Evolutionary conservation across 2,888 invertebrate species (phyloP).

Genomic region (Acheta domesticus): DNA sequence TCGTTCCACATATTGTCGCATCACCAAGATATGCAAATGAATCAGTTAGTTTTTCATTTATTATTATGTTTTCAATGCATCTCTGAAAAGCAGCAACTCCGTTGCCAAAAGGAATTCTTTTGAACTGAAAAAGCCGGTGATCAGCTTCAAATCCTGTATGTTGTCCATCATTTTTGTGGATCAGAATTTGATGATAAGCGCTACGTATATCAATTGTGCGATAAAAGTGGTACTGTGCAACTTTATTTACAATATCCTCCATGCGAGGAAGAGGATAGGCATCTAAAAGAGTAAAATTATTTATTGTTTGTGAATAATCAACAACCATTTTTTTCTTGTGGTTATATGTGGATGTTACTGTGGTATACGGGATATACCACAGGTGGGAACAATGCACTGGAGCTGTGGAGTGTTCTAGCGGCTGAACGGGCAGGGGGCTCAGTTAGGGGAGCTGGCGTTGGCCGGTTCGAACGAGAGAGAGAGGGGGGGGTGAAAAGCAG

Average conservation of each 20-base stretch:
- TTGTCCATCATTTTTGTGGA: slow-evolving; percentile 31
- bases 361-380: too few relatives aligned
- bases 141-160: slow-evolving; percentile 35
- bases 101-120: slow-evolving; percentile 36
- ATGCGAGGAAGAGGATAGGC: slow-evolving; percentile 35
- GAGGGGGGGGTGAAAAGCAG: too few relatives aligned
- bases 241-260: slow-evolving; percentile 32
- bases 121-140: slow-evolving; percentile 34
- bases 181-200: slow-evolving; percentile 36
- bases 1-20: too few relatives aligned
- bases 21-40: slow-evolving; percentile 21
- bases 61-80: slow-evolving; percentile 24
- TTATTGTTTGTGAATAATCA: slow-evolving; percentile 40
- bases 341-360: slow-evolving; percentile 31
- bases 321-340: slow-evolving; percentile 39
- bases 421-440: too few relatives aligned
- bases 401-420: too few relatives aligned
- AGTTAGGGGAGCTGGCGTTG: too few relatives aligned
- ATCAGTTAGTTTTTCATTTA: slow-evolving; percentile 27
- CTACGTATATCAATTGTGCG: slow-evolving; percentile 34
- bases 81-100: slow-evolving; percentile 34
- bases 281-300: slow-evolving; percentile 38
- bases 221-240: slow-evolving; percentile 24
- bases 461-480: too few relatives aligned
- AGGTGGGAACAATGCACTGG: too few relatives aligned